These are phyloP conservation scores for Ispidina picta DNA, from an alignment of 2,797 vertebrate species.

Conservation along the genomic window DNA sequence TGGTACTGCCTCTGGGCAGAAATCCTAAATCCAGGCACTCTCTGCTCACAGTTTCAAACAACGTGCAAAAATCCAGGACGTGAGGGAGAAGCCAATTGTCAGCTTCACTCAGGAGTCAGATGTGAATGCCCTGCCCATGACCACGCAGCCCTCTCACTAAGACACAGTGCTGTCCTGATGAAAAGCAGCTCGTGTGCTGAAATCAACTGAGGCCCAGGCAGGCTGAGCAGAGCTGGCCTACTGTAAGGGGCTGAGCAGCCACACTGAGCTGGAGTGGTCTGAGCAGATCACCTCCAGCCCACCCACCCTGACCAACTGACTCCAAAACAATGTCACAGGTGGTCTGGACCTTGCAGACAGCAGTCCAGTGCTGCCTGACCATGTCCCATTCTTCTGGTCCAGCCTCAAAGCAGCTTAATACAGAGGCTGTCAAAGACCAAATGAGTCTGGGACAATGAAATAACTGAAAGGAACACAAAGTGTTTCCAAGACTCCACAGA, in stretches of 20 bases:
- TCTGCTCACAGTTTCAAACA: not conserved
- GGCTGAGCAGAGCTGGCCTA: not conserved
- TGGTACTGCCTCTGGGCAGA: not conserved
- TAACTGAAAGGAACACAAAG: not conserved
- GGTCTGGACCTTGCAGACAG: not conserved
- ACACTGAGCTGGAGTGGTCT: fast-evolving
- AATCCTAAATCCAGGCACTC: not conserved
- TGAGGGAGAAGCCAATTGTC: not conserved
- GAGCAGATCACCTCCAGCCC: not conserved
- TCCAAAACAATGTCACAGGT: not conserved
- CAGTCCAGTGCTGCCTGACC: fast-evolving
- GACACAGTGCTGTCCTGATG: not conserved
- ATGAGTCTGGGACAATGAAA: not conserved
- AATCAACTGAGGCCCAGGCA: not conserved
- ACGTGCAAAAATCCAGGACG: not conserved
- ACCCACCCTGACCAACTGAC: not conserved
- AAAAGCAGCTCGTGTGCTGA: not conserved
- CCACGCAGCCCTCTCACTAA: not conserved
- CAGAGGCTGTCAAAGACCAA: not conserved
- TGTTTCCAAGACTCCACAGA: not conserved
- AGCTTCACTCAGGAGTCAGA: not conserved
- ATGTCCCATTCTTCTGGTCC: not conserved
- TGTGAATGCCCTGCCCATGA: not conserved
- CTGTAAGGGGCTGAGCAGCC: not conserved
- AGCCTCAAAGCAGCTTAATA: not conserved